Evolutionary conservation across 2,888 invertebrate species (phyloP), one percentile per base, ranked within the genome.

Genomic region (Oscheius sp.): DNA sequence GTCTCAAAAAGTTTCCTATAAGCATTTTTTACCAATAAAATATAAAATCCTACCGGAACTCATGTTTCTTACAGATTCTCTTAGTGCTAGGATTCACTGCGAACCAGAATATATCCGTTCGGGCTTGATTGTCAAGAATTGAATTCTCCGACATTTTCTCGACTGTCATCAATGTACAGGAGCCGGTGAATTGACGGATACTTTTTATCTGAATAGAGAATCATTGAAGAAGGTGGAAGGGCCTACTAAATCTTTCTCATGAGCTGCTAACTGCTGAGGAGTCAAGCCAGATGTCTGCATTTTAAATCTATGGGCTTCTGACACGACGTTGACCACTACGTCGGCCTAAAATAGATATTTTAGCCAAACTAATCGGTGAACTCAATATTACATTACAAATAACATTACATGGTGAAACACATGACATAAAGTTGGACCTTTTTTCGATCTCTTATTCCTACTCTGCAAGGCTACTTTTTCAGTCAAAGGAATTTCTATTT

Each of bases 1-100:
- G 74, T 62, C 30, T 80, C 81, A 61, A 84, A 84, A 30, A 84
- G 67, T 33, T 80, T 78, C 54, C 83, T 82, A 47, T 32, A 68
- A 61, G 22, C 17, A 62, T 32, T 2, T 28, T n/a, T 8, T 30
- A 28, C 30, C 12, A 12, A 3, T 28, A 12, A 28, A n/a, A n/a
- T 12, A 4, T 4, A 51, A 4, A 26, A 51, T 4, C 51, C 28
- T n/a, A 30, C 32, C 65, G 75, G 61, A 82, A 78, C 38, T 84
- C 84, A 22, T 82, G 78, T 50, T 80, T 84, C 61, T 74, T 76
- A 67, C 86, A 86, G 47, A 86, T 81, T 51, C 76, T 78, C 64
- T 82, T 78, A 0, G 80, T 81, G 9, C 67, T 70, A 17, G 83
- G 83, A 67, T 86, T 82, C 20, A 82, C 77, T 0, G 86, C 78